Percentiles rank a stretch among this genome's conserved stretches.
Evolutionary conservation across 2,797 vertebrate species (phyloP).

Genomic region (Emydoidea blandingii): DNA sequence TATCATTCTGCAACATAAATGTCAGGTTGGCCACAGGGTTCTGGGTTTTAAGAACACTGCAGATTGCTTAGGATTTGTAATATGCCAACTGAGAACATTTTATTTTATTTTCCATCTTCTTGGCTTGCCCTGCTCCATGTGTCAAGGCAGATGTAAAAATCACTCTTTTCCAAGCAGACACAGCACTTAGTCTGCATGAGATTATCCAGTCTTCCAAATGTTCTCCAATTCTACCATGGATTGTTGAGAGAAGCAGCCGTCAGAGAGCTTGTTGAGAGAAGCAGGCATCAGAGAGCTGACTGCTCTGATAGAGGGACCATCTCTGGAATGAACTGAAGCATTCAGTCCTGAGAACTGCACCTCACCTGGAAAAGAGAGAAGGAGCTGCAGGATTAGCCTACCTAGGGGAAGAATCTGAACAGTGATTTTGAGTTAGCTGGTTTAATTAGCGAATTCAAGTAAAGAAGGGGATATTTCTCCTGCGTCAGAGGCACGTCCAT

Average conservation of each 20-base stretch:
- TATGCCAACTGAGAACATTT: background rate
- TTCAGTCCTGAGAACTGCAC: background rate
- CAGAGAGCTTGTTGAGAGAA: background rate
- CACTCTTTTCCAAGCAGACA: background rate
- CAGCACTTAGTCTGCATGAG: background rate
- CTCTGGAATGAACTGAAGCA: background rate
- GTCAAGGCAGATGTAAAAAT: background rate
- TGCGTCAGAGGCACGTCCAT: background rate
- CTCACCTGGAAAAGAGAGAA: background rate
- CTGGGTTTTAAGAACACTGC: background rate
- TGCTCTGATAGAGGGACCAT: background rate
- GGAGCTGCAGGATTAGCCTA: background rate
- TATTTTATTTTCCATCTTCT: background rate
- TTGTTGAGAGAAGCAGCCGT: background rate
- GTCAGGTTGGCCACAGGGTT: background rate
- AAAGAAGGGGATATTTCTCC: background rate
- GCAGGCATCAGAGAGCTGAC: background rate
- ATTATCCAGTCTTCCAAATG: background rate
- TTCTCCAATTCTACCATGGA: background rate
- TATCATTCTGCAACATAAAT: background rate
- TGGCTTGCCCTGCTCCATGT: accelerated
- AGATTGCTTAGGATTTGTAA: background rate
- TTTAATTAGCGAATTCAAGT: background rate
- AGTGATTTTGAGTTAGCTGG: background rate
- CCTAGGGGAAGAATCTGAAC: background rate